These are phyloP conservation scores for Bovichtus variegatus DNA, from an alignment of 2,797 vertebrate species.

Conservation along the genomic window DNA sequence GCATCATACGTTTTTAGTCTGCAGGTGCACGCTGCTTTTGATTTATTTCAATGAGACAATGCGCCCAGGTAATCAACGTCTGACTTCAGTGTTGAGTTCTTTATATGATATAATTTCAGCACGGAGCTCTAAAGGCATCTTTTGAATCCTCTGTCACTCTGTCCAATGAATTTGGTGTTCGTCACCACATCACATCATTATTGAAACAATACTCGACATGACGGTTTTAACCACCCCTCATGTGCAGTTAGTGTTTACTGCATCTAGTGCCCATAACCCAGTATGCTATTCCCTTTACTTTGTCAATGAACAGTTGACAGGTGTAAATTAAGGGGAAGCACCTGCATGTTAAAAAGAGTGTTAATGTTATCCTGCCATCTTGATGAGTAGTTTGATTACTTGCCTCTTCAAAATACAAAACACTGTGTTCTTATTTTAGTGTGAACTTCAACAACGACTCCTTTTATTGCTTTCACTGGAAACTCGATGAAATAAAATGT, in stretches of 20 bases:
- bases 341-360: not conserved
- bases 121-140: not conserved
- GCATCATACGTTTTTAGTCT: too few species aligned
- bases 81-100: too few species aligned
- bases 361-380: slow-evolving; percentile 20
- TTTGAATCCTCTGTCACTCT: not conserved
- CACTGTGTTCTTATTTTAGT: slow-evolving; percentile 12
- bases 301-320: not conserved
- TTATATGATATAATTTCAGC: too few species aligned
- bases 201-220: too few species aligned
- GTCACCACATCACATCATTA: not conserved
- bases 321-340: not conserved
- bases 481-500: not conserved
- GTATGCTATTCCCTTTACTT: not conserved
- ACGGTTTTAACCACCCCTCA: too few species aligned
- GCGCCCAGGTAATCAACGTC: too few species aligned
- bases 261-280: too few species aligned
- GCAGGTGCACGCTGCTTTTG: too few species aligned
- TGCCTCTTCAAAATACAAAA: not conserved
- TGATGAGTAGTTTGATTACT: slow-evolving; percentile 11
- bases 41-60: too few species aligned
- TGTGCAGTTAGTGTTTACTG: too few species aligned
- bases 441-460: not conserved
- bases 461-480: not conserved
- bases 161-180: not conserved